These are phyloP conservation scores for Tachina grossa DNA, from an alignment of 2,888 invertebrate genomes.

Conservation along the genomic window DNA sequence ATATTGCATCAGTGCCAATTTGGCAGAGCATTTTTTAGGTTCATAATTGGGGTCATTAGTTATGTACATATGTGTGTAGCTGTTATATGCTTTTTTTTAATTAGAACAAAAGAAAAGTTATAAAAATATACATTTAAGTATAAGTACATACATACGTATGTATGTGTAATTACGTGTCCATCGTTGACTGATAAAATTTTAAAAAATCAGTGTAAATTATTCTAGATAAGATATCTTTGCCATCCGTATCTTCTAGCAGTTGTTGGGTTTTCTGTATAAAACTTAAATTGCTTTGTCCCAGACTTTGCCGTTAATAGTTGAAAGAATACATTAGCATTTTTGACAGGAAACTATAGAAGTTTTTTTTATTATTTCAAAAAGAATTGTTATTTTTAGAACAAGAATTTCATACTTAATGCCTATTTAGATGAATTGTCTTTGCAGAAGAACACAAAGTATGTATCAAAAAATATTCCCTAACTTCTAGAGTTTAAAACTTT, in stretches of 20 bases:
- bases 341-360: too few relatives aligned
- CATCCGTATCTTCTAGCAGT: not conserved
- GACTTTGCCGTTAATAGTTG: not conserved
- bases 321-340: not conserved
- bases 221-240: constrained; percentile 48
- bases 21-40: constrained; percentile 46
- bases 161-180: not conserved
- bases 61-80: not conserved
- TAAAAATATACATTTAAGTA: not conserved
- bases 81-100: constrained; percentile 7
- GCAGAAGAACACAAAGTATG: too few relatives aligned
- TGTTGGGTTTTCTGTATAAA: not conserved
- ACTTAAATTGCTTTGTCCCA: not conserved
- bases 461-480: too few relatives aligned
- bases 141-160: not conserved
- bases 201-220: constrained; percentile 29
- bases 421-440: too few relatives aligned
- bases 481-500: too few relatives aligned
- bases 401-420: too few relatives aligned
- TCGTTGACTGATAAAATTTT: not conserved
- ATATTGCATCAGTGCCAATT: constrained; percentile 39
- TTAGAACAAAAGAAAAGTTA: not conserved
- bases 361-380: too few relatives aligned
- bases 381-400: too few relatives aligned
- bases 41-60: constrained; percentile 56